Base-by-base conservation (phyloP, 1,140 invertebrate genomes). In the Saccostrea cuccullata region DNA sequence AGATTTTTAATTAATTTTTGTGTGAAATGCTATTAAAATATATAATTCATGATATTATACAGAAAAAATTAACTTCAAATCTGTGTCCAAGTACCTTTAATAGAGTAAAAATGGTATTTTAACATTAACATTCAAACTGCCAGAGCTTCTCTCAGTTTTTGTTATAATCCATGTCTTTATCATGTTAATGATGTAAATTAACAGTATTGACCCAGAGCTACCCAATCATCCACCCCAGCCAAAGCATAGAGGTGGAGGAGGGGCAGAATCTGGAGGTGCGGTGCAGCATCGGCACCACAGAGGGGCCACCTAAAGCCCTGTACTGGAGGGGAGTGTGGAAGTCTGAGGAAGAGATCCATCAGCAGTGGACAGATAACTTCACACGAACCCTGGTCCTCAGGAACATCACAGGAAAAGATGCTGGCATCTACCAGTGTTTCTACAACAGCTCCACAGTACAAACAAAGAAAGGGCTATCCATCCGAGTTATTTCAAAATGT, bases 401-500 rank as follows among this genome's bases (percentile, higher is more conserved):
- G 82, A 84, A 56, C 55, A 56, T 56, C 40, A 55, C 40, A 4
- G 55, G 82, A 17, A 55, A 55, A 84, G 82, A 84, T 84, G 82
- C 82, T 55, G 82, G 82, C 82, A 55, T 84, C 40, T 84, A 84
- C 82, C 82, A 84, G n/a, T 84, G 82, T 56, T 84, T 84, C 40
- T 84, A 84, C 82, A 84, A 84, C 47, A 55, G 40, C 40, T 55
- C 82, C 17, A 84, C 40, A 26, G 36, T 55, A n/a, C 40, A 84
- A 12, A 55, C 40, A n/a, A 55, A 56, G 40, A 55, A 55, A 84
- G 82, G 82, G 9, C 55, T 84, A 17, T 84, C 55, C 47, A 84
- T 84, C 17, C 82, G 55, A 56, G 82, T 84, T 12, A 84, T 55
- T 11, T 84, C 82, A 55, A 56, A 84, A 17, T 84, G 82, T 84